phyloP scores from a whole-genome alignment of 2,888 invertebrate genomes.

The Lycia hirtaria region DNA sequence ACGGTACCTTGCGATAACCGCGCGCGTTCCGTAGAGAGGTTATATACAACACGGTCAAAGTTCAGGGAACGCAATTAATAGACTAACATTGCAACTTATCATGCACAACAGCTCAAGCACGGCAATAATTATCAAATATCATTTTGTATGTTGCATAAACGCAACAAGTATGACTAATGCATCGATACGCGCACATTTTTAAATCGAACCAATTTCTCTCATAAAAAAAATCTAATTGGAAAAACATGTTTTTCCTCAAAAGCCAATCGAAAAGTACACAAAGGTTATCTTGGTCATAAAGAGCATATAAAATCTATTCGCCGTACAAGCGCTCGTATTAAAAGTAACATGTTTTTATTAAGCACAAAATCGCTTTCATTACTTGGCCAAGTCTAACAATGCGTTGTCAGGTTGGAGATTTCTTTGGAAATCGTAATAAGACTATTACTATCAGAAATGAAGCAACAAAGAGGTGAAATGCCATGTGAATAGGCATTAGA shows the following conservation, averaged over 20 bases:
- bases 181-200: not conserved
- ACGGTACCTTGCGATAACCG: conserved; percentile 68
- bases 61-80: conserved; percentile 59
- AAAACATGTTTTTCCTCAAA: conserved; percentile 35
- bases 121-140: conserved; percentile 10
- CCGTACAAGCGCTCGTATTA: conserved; percentile 51
- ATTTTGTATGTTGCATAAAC: conserved; percentile 3
- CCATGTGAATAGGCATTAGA: conserved; percentile 85
- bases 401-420: conserved; percentile 63
- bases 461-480: conserved; percentile 84
- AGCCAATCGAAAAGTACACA: conserved; percentile 33
- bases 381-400: conserved; percentile 54
- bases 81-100: conserved; percentile 30
- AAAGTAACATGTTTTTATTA: conserved; percentile 51
- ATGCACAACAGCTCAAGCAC: conserved; percentile 5
- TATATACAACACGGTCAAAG: conserved; percentile 57
- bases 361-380: conserved; percentile 44
- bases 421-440: conserved; percentile 80
- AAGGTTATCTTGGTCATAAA: conserved; percentile 53
- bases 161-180: not conserved
- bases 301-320: conserved; percentile 57
- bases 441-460: conserved; percentile 84
- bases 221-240: conserved; percentile 25
- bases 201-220: conserved; percentile 7
- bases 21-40: conserved; percentile 36